Conservation (phyloP, 2,888 invertebrate species). For the Augochlorella aurata region DNA sequence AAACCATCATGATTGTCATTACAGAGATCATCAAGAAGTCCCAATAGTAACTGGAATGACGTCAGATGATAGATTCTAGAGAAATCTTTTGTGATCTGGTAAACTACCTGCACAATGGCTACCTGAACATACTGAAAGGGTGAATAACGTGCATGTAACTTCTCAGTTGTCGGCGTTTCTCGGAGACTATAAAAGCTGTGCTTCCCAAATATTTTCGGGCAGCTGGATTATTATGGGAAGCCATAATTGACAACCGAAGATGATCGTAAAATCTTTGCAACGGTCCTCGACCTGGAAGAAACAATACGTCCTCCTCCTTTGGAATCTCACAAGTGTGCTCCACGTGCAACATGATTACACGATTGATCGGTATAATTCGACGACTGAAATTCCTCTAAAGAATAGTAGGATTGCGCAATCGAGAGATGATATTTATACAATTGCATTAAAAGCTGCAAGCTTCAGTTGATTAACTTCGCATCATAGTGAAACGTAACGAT, state of each 20-base stretch:
- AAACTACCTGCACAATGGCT: conserved; percentile 1
- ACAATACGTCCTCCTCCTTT: conserved; percentile 65
- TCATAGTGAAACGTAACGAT: neutral
- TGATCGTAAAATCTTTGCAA: conserved; percentile 50
- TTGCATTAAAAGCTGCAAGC: conserved; percentile 10
- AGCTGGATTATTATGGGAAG: conserved; percentile 75
- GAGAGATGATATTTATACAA: conserved; percentile 2
- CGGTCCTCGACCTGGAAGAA: conserved; percentile 66
- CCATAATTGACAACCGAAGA: conserved; percentile 70
- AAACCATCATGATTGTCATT: conserved; percentile 70
- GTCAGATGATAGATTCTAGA: neutral
- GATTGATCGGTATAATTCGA: neutral
- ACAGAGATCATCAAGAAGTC: conserved; percentile 76
- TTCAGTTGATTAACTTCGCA: conserved; percentile 15
- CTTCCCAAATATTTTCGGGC: conserved; percentile 77
- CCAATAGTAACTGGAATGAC: conserved; percentile 76
- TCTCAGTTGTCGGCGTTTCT: conserved; percentile 74
- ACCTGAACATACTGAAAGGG: conserved; percentile 79
- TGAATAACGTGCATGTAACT: conserved; percentile 73
- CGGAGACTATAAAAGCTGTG: conserved; percentile 72
- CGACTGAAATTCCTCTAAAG: neutral
- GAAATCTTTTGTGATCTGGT: too few species aligned
- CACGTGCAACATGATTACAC: conserved; percentile 50
- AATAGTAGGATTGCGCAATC: neutral
- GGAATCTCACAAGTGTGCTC: conserved; percentile 73